phyloP scores from a whole-genome alignment of 1,140 invertebrate species.

The Heliconius congener region DNA sequence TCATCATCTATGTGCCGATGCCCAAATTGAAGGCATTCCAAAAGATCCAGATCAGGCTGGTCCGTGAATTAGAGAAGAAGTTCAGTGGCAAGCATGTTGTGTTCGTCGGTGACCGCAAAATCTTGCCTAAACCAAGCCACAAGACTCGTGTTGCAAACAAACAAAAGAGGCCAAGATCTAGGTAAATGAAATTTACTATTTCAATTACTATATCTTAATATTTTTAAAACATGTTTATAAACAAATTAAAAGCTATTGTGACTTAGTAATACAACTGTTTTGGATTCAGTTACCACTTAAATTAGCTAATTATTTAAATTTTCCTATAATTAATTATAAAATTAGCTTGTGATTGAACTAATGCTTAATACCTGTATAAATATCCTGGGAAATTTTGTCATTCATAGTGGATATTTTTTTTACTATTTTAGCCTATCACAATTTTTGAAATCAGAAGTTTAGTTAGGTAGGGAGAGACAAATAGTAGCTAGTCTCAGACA shows the following conservation, averaged over 20 bases:
- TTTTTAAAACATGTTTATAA: neutral
- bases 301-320: no score
- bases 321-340: no score
- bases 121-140: conserved; percentile 97
- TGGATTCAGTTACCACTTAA: no score
- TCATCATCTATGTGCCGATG: conserved; percentile 99
- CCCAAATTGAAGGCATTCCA: conserved; percentile 98
- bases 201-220: neutral
- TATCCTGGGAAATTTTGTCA: no score
- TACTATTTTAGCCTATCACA: no score
- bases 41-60: conserved; percentile 97
- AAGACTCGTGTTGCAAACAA: conserved; percentile 97
- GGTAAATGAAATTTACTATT: conserved; percentile 45
- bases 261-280: no score
- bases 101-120: conserved; percentile 98
- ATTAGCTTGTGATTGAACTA: no score
- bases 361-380: no score
- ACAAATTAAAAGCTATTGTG: neutral
- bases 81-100: conserved; percentile 99
- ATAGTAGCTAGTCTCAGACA: no score
- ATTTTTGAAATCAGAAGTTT: no score
- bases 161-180: conserved; percentile 97
- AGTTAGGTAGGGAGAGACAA: no score
- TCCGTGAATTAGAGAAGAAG: conserved; percentile 99
- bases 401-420: no score